A percentile compares a stretch with the other conserved stretches of the same genome.
Conservation (phyloP, 2,113 vertebrate species). For the Motacilla tschutschensis region DNA sequence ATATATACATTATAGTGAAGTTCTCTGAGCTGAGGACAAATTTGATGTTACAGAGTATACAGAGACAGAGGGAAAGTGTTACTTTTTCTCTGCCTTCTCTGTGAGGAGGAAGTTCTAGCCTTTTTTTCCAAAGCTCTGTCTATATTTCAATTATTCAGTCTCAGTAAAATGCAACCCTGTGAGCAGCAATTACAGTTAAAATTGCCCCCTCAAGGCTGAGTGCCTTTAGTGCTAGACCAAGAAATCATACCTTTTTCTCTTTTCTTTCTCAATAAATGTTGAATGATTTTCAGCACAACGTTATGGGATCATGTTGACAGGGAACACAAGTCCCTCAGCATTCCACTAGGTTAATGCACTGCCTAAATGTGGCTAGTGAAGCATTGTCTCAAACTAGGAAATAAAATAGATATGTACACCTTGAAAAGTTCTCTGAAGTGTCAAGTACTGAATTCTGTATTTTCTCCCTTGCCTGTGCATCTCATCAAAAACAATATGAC, state of each 20-base stretch:
- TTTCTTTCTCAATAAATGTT: background rate
- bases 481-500: background rate
- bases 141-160: background rate
- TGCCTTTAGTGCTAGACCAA: background rate
- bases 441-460: background rate
- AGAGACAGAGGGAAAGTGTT: background rate
- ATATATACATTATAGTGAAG: background rate
- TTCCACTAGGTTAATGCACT: background rate
- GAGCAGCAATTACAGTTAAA: background rate
- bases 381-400: background rate
- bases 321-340: accelerated
- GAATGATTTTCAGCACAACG: background rate
- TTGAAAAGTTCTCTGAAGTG: background rate
- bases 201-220: background rate
- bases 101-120: background rate
- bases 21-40: background rate
- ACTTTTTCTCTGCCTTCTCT: background rate
- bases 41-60: background rate
- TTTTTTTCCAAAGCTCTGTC: background rate
- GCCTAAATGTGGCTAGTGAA: background rate
- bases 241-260: background rate
- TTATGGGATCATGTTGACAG: background rate
- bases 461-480: background rate
- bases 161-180: background rate
- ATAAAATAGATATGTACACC: background rate